Base-by-base conservation (phyloP, 2,888 invertebrate species). In the Pheosia gnoma region DNA sequence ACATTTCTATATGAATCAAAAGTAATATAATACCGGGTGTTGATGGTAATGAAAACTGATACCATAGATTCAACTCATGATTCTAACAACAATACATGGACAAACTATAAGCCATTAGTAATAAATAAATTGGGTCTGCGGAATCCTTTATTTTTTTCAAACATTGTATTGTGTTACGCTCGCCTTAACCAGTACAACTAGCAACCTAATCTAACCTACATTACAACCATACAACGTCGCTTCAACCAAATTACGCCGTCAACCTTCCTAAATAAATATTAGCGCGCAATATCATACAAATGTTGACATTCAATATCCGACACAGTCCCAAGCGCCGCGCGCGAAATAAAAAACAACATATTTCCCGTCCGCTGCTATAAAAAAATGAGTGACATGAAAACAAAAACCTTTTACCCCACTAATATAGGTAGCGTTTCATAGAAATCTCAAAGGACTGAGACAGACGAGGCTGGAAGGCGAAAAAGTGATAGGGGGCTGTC, bases 391-490 rank as follows among this genome's bases (percentile, higher is more conserved):
- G 72, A 67, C 68, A 63, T 41, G 63, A 63, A 71, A 71, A 77
- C 72, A 75, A 67, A 72, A 72, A 71, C 73, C 71, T 77, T 77
- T 76, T 75, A 71, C 63, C 52, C 49, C 61, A 64, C 66, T 71
- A 71, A 76, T 78, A 71, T 65, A 68, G 25, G 61, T 49, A 65
- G 65, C 58, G 63, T 68, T 65, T 65, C 67, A 66, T 60, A 65
- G 59, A 71, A 74, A 65, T 74, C 75, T 76, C 78, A 60, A 69
- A 62, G 74, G 73, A 65, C 57, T 41, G 38, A 51, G 38, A 37
- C 11, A 54, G 54, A 54, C 54, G 39, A 39, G 54, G 6, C 52
- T 57, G 61, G 56, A 55, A 71, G 74, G 68, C 65, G 65, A 72
- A 71, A 71, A 79, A 74, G 73, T 75, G 73, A 71, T 59, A 62